phyloP scores from a whole-genome alignment of 2,797 vertebrate species.

The Sebastes matsubarae region DNA sequence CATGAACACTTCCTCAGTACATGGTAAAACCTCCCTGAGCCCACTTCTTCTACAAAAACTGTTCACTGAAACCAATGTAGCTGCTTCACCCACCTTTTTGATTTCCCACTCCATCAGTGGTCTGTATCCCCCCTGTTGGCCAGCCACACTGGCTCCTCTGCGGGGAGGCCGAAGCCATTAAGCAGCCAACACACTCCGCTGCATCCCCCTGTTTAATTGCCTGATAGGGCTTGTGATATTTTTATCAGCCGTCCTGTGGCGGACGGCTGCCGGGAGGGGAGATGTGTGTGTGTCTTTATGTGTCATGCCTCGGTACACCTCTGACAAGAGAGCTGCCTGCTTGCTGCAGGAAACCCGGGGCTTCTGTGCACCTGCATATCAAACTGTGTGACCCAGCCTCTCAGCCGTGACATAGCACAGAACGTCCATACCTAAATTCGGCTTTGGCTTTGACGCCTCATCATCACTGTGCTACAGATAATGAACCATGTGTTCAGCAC shows the following conservation, averaged over 20 bases:
- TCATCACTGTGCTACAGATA: conserved; percentile 34
- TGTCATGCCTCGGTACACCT: conserved; percentile 71
- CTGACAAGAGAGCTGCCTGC: conserved; percentile 73
- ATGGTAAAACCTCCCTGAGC: neutral
- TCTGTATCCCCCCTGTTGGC: conserved; percentile 48
- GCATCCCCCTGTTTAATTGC: conserved; percentile 78
- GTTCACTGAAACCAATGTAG: conserved; percentile 38
- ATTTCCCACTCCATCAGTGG: conserved; percentile 58
- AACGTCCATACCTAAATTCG: conserved; percentile 52
- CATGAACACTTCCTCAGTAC: neutral
- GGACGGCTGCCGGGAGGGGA: conserved; percentile 56
- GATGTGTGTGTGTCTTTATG: conserved; percentile 50
- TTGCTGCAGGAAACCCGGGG: conserved; percentile 67
- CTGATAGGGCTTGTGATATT: conserved; percentile 80
- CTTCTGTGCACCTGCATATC: conserved; percentile 76
- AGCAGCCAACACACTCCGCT: conserved; percentile 63
- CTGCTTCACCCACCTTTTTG: conserved; percentile 56
- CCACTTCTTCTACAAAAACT: conserved; percentile 7
- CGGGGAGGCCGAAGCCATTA: conserved; percentile 61
- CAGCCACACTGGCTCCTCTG: conserved; percentile 50
- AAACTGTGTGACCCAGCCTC: conserved; percentile 68
- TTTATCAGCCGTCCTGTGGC: conserved; percentile 74
- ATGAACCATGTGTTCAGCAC: conserved; percentile 24
- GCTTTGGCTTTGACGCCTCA: conserved; percentile 31
- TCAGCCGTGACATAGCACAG: conserved; percentile 60